Base-by-base conservation (phyloP, 2,888 invertebrate genomes). In the Orthonevra nobilis region DNA sequence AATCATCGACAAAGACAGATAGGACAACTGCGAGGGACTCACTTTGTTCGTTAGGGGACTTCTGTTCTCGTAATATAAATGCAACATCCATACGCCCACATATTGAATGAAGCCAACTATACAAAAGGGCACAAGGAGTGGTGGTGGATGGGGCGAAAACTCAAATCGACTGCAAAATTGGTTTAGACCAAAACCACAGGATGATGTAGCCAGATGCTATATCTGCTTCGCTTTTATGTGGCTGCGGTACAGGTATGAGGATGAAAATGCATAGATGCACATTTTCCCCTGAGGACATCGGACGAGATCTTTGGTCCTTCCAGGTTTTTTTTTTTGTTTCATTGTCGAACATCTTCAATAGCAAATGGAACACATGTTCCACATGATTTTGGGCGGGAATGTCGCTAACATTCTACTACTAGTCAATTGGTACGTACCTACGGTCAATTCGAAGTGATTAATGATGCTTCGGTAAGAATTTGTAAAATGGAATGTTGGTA, bases 131-230 rank as follows among this genome's bases (percentile, higher is more conserved):
- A 42, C 14, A 26, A 32, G 19, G 17, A 32, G 26, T 40, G 3
- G 32, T 14, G 28, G 17, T 7, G 19, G 15, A 42, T 1, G n/a
- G 42, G 36, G 52, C 28, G 30, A 20, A 36, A 52, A 66, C 20
- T 50, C 40, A 64, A 64, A 73, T 73, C 50, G 64, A 73, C 64
- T 56, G 56, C 34, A 64, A 73, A 73, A 73, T 73, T 66, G 58
- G 58, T 58, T 64, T 50, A 52, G 44, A 38, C 58, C 61, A 44
- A 69, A 66, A 58, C 73, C 66, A 44, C 73, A 66, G 58, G 15
- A 17, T 30, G 44, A 36, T 44, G 44, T 15, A 34, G 48, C 12
- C 42, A 30, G 28, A 17, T 66, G 26, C 32, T 58, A 12, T 58
- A 30, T 40, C 30, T 40, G 40, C 10, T 58, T 20, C 19, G 19